These are phyloP conservation scores for Aramus guarauna DNA, from an alignment of 2,113 vertebrate species.

Conservation along the genomic window DNA sequence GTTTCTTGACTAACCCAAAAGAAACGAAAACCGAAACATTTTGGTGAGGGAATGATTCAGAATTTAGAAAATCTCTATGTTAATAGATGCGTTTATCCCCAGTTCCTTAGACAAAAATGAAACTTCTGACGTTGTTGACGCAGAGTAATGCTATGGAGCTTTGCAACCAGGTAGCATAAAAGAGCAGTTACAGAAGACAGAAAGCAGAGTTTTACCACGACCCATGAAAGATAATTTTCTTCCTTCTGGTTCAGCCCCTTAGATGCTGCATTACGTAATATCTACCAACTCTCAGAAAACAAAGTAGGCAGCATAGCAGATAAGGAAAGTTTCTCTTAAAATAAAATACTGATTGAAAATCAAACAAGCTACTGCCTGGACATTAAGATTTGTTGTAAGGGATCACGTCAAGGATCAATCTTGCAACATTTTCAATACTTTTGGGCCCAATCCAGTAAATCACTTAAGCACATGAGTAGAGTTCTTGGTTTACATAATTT, in stretches of 20 bases:
- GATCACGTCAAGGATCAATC: neutral
- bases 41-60: neutral
- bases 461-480: neutral
- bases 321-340: neutral
- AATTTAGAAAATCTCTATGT: neutral
- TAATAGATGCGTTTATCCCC: neutral
- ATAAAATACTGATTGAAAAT: neutral
- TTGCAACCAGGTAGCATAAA: neutral
- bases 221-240: neutral
- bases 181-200: neutral
- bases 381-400: neutral
- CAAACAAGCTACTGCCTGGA: neutral
- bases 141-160: neutral
- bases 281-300: neutral
- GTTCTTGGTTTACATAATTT: neutral
- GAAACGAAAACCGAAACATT: neutral
- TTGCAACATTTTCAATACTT: neutral
- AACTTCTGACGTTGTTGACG: rapidly evolving
- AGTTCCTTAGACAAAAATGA: neutral
- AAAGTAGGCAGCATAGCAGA: neutral
- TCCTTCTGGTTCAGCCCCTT: neutral
- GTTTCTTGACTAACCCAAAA: neutral
- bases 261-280: rapidly evolving
- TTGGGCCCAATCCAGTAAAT: neutral
- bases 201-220: neutral